phyloP scores from a whole-genome alignment of 2,888 invertebrate species.

The Mythimna lalbum region DNA sequence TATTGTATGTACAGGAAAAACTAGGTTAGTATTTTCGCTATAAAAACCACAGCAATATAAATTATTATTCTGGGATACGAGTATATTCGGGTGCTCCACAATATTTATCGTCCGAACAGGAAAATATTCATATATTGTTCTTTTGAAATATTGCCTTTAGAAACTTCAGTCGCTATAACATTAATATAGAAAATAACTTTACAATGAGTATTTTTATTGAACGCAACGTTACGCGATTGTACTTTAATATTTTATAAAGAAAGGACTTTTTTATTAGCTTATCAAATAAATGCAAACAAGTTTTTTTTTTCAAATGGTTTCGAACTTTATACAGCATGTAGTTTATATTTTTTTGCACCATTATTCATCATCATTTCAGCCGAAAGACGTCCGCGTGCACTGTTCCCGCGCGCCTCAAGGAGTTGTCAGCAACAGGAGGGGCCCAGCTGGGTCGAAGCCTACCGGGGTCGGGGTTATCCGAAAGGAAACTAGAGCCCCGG shows the following conservation, averaged over 20 bases:
- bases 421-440: no score
- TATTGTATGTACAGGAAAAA: neutral
- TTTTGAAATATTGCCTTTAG: conserved; percentile 54
- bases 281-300: conserved; percentile 12
- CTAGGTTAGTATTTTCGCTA: conserved; percentile 10
- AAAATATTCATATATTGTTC: conserved; percentile 58
- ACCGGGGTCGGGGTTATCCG: no score
- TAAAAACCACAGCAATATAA: conserved; percentile 28
- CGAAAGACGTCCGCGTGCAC: no score
- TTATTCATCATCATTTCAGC: no score
- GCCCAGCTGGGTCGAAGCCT: no score
- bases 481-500: no score
- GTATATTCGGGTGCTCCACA: conserved; percentile 45
- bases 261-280: conserved; percentile 1
- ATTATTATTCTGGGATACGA: conserved; percentile 35
- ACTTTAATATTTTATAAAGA: neutral
- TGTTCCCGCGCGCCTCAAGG: no score
- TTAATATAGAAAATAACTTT: conserved; percentile 49
- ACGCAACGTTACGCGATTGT: neutral
- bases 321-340: neutral
- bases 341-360: neutral
- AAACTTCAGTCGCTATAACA: conserved; percentile 42
- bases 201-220: conserved; percentile 36
- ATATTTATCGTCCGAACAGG: conserved; percentile 54
- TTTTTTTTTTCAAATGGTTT: conserved; percentile 19